Conservation (phyloP, 1,140 invertebrate species). For the Drosophila sp. region DNA sequence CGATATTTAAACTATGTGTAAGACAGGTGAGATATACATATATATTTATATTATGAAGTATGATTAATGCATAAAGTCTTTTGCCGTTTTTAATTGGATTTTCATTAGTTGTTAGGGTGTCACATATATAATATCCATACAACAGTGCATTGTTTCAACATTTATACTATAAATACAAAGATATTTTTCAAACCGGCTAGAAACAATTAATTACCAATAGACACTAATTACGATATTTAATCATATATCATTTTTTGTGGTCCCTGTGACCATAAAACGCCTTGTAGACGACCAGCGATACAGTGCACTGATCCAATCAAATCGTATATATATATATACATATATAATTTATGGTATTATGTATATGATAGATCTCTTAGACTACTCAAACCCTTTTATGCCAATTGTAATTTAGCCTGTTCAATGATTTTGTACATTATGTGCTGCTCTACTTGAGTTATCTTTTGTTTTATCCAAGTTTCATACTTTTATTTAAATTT, state of each 20-base stretch:
- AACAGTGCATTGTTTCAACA: conserved; percentile 65
- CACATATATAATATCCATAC: conserved; percentile 52
- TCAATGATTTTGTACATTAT: conserved; percentile 62
- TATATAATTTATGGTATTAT: conserved; percentile 18
- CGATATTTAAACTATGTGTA: conserved; percentile 10
- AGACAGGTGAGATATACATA: conserved; percentile 14
- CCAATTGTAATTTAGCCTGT: conserved; percentile 53
- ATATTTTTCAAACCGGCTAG: conserved; percentile 14
- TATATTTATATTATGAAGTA: conserved; percentile 17
- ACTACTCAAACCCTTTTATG: conserved; percentile 31
- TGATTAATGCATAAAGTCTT: conserved; percentile 47
- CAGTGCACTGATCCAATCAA: conserved; percentile 39
- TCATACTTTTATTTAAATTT: conserved; percentile 38
- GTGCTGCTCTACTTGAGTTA: conserved; percentile 60
- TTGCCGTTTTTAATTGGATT: conserved; percentile 33
- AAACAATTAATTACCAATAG: conserved; percentile 34
- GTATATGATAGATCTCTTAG: conserved; percentile 29
- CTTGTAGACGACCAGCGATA: conserved; percentile 41
- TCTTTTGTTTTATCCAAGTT: conserved; percentile 24
- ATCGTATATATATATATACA: conserved; percentile 27
- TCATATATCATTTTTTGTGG: conserved; percentile 33
- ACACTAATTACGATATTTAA: conserved; percentile 22
- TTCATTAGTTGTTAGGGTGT: conserved; percentile 43
- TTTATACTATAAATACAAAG: conserved; percentile 46
- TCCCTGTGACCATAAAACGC: conserved; percentile 49